Base-by-base conservation (phyloP, 2,797 vertebrate genomes). In the Arnoldichthys spilopterus region DNA sequence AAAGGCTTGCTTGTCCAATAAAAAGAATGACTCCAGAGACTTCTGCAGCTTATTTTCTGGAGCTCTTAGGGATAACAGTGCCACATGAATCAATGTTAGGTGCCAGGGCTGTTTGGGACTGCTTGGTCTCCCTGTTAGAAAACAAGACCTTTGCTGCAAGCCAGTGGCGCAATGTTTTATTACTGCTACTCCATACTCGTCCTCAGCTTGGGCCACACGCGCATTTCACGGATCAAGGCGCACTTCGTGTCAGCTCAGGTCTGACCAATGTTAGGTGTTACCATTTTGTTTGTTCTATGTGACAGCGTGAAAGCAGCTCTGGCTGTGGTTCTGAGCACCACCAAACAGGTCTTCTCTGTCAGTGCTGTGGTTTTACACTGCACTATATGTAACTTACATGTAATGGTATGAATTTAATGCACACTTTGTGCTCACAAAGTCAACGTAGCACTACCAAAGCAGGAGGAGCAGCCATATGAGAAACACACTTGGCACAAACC, bases 191-290 rank as follows among this genome's bases (percentile, higher is more conserved):
- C 51, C 43, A 56, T 82, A 85, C 74, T 64, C 84, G 77, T 83
- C 82, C 80, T 69, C 82, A 47, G 53, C 59, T 45, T 63, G 63
- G 69, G 76, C 82, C 85, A 88, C 85, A 88, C 87, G 79, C 76
- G 82, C 80, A 87, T 84, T 83, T 79, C 77, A 80, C 68, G 82
- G 82, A 87, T 89, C 80, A 85, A 72, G 72, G 81, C 59, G 56
- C 72, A 76, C 74, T 80, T 4, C 54, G 47, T 51, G 53, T 47
- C 64, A 67, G 70, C 59, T 64, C 53, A 73, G 43, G 67, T 76
- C 73, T 37, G 66, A 76, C 76, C 47, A 22, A 16, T 16, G 1
- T 7, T 0, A 9, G 63, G 32, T 61, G 37, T 82, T 68, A 37
- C 59, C 63, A 56, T 74, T 75, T 22, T 63, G 54, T 78, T 74